A percentile compares a stretch with the other conserved stretches of the same genome.
Evolutionary conservation across 2,888 invertebrate genomes (phyloP).

Genomic region (Actias luna): DNA sequence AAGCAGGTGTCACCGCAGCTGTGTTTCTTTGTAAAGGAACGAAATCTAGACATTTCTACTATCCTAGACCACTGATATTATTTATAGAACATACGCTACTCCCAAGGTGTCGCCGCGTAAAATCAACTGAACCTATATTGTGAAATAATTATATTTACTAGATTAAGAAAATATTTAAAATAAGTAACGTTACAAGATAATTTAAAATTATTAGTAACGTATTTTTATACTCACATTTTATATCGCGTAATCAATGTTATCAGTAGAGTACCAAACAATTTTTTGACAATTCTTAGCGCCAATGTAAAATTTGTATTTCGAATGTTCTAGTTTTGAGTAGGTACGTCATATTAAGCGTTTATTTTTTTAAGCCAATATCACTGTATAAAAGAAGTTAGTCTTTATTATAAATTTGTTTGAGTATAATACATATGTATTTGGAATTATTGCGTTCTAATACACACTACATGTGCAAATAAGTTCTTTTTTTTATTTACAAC

Average conservation of each 20-base stretch:
- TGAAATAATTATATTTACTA: neutral
- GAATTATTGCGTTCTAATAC: neutral
- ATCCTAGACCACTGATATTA: constrained; percentile 9
- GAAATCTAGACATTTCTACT: constrained; percentile 55
- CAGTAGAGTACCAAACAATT: neutral
- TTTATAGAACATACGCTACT: constrained; percentile 18
- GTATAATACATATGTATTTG: neutral
- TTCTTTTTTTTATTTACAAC: too few species aligned
- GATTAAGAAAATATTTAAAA: neutral
- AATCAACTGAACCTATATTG: neutral
- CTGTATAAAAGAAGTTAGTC: neutral
- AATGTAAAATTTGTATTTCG: constrained; percentile 1
- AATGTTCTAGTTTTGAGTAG: neutral
- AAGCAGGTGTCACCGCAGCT: constrained; percentile 64
- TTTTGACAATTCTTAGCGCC: neutral
- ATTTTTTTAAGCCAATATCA: neutral
- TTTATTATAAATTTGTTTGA: neutral
- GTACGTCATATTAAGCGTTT: neutral
- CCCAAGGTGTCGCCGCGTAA: constrained; percentile 8
- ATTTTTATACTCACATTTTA: neutral
- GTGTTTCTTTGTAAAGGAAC: constrained; percentile 51
- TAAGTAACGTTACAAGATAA: neutral
- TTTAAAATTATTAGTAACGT: neutral
- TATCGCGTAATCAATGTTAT: neutral
- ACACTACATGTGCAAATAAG: neutral